These are phyloP conservation scores for Aradophagus sp. DNA, from an alignment of 1,140 invertebrate species.

Conservation along the genomic window DNA sequence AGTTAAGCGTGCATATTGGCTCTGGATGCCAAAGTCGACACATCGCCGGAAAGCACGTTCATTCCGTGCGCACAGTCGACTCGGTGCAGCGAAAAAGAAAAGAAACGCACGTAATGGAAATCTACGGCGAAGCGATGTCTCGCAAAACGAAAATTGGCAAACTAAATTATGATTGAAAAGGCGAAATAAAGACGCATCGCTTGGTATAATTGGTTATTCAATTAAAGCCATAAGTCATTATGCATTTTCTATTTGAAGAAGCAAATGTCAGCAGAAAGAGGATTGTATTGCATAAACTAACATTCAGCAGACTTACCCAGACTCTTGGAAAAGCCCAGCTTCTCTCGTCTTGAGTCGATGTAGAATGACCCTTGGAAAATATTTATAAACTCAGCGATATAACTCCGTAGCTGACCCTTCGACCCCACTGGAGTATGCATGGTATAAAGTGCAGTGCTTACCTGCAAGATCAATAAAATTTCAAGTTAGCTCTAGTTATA, in stretches of 20 bases:
- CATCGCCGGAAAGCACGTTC: constrained; percentile 52
- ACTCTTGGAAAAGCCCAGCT: constrained; percentile 41
- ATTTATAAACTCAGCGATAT: constrained; percentile 53
- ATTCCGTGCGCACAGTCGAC: constrained; percentile 23
- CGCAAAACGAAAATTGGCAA: constrained; percentile 20
- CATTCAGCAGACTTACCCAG: constrained; percentile 28
- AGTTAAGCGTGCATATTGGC: constrained; percentile 42
- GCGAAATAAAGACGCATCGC: constrained; percentile 1
- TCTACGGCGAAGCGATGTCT: too few species aligned
- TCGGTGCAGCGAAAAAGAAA: too few species aligned
- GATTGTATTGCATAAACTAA: constrained; percentile 34
- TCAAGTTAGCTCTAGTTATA: constrained; percentile 36
- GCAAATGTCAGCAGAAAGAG: constrained; percentile 2
- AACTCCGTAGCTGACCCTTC: constrained; percentile 50
- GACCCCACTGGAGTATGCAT: constrained; percentile 36
- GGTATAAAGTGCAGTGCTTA: constrained; percentile 54
- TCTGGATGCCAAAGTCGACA: constrained; percentile 34
- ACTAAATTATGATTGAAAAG: constrained; percentile 26
- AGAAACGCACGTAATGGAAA: too few species aligned
- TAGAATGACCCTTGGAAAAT: constrained; percentile 53
- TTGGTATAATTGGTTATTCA: constrained; percentile 8
- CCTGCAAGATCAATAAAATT: constrained; percentile 54
- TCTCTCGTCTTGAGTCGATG: constrained; percentile 37
- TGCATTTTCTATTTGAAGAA: constrained; percentile 11
- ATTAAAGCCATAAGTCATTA: constrained; percentile 5